Conservation (phyloP, 2,797 vertebrate species). For the Sebastes cheni region DNA sequence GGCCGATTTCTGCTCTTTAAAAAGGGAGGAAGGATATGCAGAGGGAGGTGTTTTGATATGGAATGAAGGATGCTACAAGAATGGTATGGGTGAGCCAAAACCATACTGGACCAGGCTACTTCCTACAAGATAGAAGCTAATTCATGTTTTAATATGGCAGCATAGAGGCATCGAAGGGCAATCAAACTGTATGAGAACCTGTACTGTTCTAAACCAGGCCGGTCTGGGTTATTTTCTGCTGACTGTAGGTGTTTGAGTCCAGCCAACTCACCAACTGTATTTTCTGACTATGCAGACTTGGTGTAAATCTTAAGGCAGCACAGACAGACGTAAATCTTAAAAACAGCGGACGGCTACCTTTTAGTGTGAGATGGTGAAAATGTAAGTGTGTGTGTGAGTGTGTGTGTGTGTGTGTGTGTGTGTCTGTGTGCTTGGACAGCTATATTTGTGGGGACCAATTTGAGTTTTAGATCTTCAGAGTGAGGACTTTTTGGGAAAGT, state of each 20-base stretch:
- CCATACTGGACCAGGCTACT: not conserved
- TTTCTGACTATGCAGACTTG: conserved; percentile 22
- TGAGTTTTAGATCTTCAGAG: not conserved
- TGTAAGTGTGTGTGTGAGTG: not conserved
- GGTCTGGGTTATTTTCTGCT: conserved; percentile 39
- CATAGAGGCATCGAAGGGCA: not conserved
- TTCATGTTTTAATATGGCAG: not conserved
- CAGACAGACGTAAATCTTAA: conserved; percentile 25
- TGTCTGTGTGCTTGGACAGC: not conserved
- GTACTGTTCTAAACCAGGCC: not conserved
- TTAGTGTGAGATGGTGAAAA: not conserved
- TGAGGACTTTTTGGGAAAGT: not conserved
- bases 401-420: not conserved
- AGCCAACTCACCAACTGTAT: conserved; percentile 11
- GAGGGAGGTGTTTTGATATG: not conserved
- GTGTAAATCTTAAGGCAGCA: conserved; percentile 21
- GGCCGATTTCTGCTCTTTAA: not conserved
- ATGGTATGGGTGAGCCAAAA: not conserved
- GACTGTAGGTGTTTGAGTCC: conserved; percentile 28
- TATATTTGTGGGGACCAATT: not conserved
- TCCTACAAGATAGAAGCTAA: not conserved
- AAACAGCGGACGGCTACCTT: conserved; percentile 15
- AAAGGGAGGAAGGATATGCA: not conserved
- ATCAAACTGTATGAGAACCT: not conserved
- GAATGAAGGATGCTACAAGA: not conserved